Percentiles rank a stretch among this genome's conserved stretches.
Evolutionary conservation across 1,140 invertebrate genomes (phyloP).

Genomic region (Diuraphis noxia): DNA sequence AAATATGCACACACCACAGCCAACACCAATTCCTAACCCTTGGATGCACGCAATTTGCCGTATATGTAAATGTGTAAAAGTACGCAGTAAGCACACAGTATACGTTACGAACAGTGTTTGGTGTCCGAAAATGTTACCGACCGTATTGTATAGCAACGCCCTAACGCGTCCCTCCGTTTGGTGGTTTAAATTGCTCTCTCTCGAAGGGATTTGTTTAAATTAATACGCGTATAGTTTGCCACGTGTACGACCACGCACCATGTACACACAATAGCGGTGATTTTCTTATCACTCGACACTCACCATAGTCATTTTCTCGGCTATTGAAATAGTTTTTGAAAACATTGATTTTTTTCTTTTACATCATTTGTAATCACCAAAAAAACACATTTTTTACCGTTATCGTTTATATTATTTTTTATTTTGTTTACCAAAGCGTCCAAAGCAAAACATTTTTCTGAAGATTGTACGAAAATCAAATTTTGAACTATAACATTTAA

Average conservation of each 20-base stretch:
- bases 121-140: background rate
- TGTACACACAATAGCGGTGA: background rate
- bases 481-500: background rate
- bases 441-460: background rate
- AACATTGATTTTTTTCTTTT: background rate
- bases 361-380: no score
- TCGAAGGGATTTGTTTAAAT: slow-evolving; percentile 15
- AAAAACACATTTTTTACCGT: no score
- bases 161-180: background rate
- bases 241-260: background rate
- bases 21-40: background rate
- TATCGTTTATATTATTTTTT: background rate
- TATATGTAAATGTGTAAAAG: background rate
- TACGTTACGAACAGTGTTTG: background rate
- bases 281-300: background rate
- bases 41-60: background rate
- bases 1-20: background rate
- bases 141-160: background rate
- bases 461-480: background rate
- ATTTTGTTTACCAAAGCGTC: background rate
- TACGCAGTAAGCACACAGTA: background rate
- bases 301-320: background rate
- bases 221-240: background rate
- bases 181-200: background rate
- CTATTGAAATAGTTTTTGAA: background rate